Evolutionary conservation across 2,888 invertebrate genomes (phyloP), one percentile per base, ranked within the genome.

Genomic region (Oscheius onirici): DNA sequence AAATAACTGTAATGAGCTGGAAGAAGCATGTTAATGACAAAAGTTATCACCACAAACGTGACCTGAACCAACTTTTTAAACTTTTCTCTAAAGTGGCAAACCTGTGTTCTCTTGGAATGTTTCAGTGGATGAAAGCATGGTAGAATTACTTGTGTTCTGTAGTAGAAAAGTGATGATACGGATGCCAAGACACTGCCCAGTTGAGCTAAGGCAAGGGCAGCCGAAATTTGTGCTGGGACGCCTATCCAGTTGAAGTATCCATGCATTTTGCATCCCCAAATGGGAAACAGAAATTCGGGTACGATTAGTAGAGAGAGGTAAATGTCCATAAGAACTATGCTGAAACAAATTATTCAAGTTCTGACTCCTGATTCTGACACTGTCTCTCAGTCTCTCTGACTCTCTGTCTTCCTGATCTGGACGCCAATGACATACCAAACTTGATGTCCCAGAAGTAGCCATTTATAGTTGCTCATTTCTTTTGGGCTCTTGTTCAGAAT

Each of bases 191-290:
- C 57, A 57, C 57, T 57, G 13, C 57, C 57, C 13, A 57, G 57
- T 34, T 57, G 57, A 13, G n/a, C 57, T 15, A 57, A n/a, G 15
- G 34, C 57, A 5, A 57, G 15, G 13, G 5, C 34, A 15, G 34
- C 28, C 2, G 34, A 26, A 6, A 57, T 13, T 34, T 34, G 28
- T 3, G 20, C 40, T 8, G 57, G 57, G 13, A 57, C 34, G n/a
- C 40, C 57, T 8, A 57, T 13, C 13, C 15, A 57, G 28, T 57
- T 5, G 34, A 57, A 26, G 8, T 28, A 57, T 57, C 57, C 57
- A 34, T 57, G 57, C 11, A 57, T 26, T 34, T 57, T 57, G 3
- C 8, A 10, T 13, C 57, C 57, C 57, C 57, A 57, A 57, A 57
- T 57, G 3, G 57, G 57, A 34, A 57, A 57, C 15, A 34, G 15